Conservation (phyloP, 2,797 vertebrate species). For the Rhinatrema bivittatum region DNA sequence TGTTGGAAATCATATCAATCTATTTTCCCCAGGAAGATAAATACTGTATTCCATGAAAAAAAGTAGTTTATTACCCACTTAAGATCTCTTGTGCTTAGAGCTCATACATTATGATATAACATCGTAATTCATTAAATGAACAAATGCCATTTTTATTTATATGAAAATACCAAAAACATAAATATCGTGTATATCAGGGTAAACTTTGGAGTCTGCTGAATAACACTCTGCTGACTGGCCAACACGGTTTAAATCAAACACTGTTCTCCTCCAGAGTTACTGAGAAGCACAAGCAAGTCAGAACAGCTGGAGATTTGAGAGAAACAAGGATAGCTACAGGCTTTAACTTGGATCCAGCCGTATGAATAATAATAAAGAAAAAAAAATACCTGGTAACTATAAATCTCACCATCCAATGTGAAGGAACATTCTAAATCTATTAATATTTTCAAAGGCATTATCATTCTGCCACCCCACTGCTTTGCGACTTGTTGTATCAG, state of each 20-base stretch:
- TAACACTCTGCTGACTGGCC: conserved; percentile 51
- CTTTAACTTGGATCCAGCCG: conserved; percentile 51
- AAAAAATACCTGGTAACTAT: conserved; percentile 62
- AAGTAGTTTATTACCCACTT: too few relatives aligned
- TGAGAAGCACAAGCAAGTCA: conserved; percentile 40
- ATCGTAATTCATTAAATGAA: conserved; percentile 6
- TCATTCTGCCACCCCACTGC: conserved; percentile 64
- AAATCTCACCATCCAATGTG: conserved; percentile 62
- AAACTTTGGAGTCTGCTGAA: conserved; percentile 34
- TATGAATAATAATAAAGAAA: conserved; percentile 57
- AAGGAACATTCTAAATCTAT: conserved; percentile 71
- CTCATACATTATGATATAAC: too few relatives aligned
- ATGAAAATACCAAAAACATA: conserved; percentile 11
- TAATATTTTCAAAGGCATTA: conserved; percentile 68
- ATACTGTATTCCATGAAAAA: too few relatives aligned
- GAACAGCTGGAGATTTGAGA: conserved; percentile 68
- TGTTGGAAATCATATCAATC: conserved; percentile 11
- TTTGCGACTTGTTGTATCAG: conserved; percentile 67
- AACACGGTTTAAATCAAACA: conserved; percentile 53
- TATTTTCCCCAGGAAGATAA: too few relatives aligned
- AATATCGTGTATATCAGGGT: conserved; percentile 28
- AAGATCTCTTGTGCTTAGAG: too few relatives aligned
- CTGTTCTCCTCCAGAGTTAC: conserved; percentile 42
- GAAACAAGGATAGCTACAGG: conserved; percentile 59
- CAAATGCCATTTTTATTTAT: conserved; percentile 15